Evolutionary conservation across 2,888 invertebrate species (phyloP).

Genomic region (Lycophotia porphyrea): DNA sequence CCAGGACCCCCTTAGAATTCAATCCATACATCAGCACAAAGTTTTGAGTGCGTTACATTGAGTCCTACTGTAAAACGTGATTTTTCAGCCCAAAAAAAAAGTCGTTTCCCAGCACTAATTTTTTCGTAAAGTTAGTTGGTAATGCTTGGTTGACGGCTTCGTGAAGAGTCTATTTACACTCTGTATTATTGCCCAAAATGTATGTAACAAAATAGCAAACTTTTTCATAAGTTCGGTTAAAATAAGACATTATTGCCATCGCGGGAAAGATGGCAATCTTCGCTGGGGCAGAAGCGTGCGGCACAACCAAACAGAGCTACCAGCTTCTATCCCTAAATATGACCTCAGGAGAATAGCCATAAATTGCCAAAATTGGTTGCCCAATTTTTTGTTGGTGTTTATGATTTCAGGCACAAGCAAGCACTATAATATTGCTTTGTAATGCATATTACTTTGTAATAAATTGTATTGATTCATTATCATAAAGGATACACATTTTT

Average conservation of each 20-base stretch:
- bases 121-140: too few relatives aligned
- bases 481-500: not conserved
- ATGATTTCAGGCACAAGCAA: not conserved
- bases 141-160: too few relatives aligned
- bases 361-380: not conserved
- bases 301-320: not conserved
- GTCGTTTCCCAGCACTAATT: too few relatives aligned
- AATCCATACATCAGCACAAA: too few relatives aligned
- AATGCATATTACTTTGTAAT: not conserved
- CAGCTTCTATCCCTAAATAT: not conserved
- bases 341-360: not conserved
- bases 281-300: not conserved
- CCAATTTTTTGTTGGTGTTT: not conserved
- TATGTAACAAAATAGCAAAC: too few relatives aligned
- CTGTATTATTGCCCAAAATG: too few relatives aligned
- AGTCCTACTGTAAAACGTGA: too few relatives aligned
- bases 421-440: not conserved
- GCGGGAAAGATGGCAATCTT: not conserved
- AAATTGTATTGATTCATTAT: not conserved
- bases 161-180: too few relatives aligned
- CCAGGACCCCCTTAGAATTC: too few relatives aligned
- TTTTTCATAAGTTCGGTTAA: not conserved
- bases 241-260: not conserved
- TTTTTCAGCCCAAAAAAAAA: too few relatives aligned
- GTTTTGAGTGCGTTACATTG: too few relatives aligned